Percentiles rank a stretch among this genome's conserved stretches.
These are phyloP conservation scores for Rhamphomyia laevipes DNA, from an alignment of 2,888 invertebrate genomes.

Conservation along the genomic window DNA sequence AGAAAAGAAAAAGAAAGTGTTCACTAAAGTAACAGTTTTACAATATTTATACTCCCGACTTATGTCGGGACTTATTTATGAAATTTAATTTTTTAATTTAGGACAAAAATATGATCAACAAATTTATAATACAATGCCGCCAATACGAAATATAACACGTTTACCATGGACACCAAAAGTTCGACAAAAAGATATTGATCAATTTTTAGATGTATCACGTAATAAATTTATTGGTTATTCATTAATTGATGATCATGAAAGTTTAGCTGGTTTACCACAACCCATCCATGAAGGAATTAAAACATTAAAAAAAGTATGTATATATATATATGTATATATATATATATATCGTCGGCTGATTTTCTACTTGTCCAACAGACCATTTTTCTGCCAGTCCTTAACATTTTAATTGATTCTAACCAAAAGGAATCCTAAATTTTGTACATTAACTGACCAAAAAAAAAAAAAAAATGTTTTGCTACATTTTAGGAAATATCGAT, in stretches of 20 bases:
- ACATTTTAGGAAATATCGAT: too few relatives aligned
- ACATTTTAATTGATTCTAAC: too few relatives aligned
- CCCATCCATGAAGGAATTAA: slow-evolving; percentile 95
- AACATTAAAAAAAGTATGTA: slow-evolving; percentile 58
- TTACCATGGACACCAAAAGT: slow-evolving; percentile 97
- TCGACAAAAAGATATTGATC: slow-evolving; percentile 83
- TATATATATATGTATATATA: background rate
- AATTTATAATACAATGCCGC: slow-evolving; percentile 19
- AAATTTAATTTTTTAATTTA: too few relatives aligned
- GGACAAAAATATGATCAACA: slow-evolving; percentile 15
- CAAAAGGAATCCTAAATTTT: too few relatives aligned
- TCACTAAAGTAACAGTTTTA: too few relatives aligned
- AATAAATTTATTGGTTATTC: slow-evolving; percentile 95
- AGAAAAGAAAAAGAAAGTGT: too few relatives aligned
- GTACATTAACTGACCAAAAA: too few relatives aligned
- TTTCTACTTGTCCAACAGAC: too few relatives aligned
- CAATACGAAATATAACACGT: slow-evolving; percentile 36
- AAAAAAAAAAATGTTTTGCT: too few relatives aligned
- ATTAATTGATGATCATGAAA: slow-evolving; percentile 72
- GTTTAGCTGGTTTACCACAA: slow-evolving; percentile 87
- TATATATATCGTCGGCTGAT: too few relatives aligned
- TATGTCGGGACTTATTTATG: slow-evolving; percentile 26
- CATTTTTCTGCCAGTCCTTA: too few relatives aligned
- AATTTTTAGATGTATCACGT: slow-evolving; percentile 80
- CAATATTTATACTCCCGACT: too few relatives aligned